These are phyloP conservation scores for Corapipo altera DNA, from an alignment of 2,113 vertebrate genomes.

Conservation along the genomic window DNA sequence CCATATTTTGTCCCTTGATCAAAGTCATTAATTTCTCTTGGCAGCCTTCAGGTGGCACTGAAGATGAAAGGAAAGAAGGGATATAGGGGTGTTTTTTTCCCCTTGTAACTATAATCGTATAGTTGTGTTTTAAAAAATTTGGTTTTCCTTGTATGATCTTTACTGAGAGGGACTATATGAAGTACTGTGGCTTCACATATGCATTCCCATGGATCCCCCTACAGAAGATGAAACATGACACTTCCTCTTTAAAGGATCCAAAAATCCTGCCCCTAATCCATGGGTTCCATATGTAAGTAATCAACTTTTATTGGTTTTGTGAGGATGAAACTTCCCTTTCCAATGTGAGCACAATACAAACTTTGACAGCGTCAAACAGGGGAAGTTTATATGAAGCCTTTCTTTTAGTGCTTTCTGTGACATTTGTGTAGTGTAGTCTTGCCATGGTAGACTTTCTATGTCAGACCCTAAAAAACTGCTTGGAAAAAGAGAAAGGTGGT, in stretches of 20 bases:
- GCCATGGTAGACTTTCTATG: background rate
- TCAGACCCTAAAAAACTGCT: background rate
- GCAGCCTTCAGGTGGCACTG: background rate
- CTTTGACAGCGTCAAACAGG: background rate
- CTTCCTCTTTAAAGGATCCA: constrained; percentile 62
- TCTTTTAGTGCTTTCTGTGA: background rate
- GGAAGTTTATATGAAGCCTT: constrained; percentile 4
- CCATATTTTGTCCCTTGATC: background rate
- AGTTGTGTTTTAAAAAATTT: constrained; percentile 10
- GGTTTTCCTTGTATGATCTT: background rate
- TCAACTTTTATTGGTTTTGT: constrained; percentile 70
- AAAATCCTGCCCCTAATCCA: constrained; percentile 50
- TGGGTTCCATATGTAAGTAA: constrained; percentile 67
- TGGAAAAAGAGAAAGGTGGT: background rate
- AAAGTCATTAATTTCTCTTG: background rate
- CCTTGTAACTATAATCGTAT: background rate
- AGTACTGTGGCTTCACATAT: constrained; percentile 42
- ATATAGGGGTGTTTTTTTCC: background rate
- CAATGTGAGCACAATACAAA: constrained; percentile 39
- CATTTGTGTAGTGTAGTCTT: background rate
- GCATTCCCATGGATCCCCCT: constrained; percentile 5
- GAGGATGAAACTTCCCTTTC: constrained; percentile 42
- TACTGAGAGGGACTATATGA: background rate
- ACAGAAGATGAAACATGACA: constrained; percentile 66
- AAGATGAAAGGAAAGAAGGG: background rate